Evolutionary conservation across 2,888 invertebrate species (phyloP).

Genomic region (Apomyelois bistriatella): DNA sequence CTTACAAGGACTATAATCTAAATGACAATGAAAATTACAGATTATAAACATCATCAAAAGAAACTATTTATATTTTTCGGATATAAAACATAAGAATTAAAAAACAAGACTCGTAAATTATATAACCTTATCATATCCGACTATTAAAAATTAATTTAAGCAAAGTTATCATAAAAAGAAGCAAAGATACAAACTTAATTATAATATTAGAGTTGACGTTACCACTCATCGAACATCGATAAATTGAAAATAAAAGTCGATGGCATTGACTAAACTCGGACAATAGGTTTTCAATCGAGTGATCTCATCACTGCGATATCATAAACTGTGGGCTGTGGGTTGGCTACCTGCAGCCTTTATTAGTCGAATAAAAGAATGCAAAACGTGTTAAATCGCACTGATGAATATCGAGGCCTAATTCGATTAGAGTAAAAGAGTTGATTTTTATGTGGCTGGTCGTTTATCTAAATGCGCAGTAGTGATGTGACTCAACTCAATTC

Average conservation of each 20-base stretch:
- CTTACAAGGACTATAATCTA: no score
- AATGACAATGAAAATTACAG: no score
- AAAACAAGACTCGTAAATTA: no score
- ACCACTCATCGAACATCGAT: constrained; percentile 5
- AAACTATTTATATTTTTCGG: no score
- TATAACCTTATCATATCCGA: no score
- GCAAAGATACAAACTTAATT: background rate
- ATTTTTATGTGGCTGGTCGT: constrained; percentile 72
- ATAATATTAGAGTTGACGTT: constrained; percentile 1
- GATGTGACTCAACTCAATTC: constrained; percentile 28
- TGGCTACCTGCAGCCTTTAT: constrained; percentile 74
- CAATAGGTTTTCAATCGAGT: constrained; percentile 50
- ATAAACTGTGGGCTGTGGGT: constrained; percentile 51
- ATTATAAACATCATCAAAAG: no score
- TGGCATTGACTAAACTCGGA: constrained; percentile 4
- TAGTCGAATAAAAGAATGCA: constrained; percentile 71
- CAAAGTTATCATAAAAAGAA: background rate
- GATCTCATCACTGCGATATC: constrained; percentile 73
- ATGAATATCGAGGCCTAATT: constrained; percentile 74
- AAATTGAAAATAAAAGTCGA: background rate
- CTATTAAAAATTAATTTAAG: background rate
- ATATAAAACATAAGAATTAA: no score
- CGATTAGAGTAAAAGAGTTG: constrained; percentile 76
- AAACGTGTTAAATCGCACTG: constrained; percentile 76
- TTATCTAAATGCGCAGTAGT: constrained; percentile 66